phyloP scores from a whole-genome alignment of 1,140 invertebrate genomes.

The Neelides sp. region DNA sequence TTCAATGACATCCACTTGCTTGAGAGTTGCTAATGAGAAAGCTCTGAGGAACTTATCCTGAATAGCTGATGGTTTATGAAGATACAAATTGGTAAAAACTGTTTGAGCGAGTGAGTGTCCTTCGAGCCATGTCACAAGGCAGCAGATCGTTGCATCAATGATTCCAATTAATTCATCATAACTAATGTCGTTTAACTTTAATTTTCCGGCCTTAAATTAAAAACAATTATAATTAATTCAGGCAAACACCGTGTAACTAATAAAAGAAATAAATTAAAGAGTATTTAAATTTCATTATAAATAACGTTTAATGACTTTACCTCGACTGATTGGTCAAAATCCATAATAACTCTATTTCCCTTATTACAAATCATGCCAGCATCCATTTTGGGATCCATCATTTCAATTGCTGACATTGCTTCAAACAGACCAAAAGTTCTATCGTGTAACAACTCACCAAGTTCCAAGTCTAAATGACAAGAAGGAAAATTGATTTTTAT shows the following conservation, averaged over 20 bases:
- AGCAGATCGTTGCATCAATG: slow-evolving; percentile 82
- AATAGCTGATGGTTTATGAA: slow-evolving; percentile 79
- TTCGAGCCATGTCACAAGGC: slow-evolving; percentile 87
- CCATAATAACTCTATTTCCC: slow-evolving; percentile 67
- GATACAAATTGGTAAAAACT: slow-evolving; percentile 89
- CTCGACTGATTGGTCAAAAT: slow-evolving; percentile 70
- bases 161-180: slow-evolving; percentile 63
- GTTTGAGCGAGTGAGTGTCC: slow-evolving; percentile 93
- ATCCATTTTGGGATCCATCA: slow-evolving; percentile 99
- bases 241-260: background rate
- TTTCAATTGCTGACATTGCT: slow-evolving; percentile 98
- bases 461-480: slow-evolving; percentile 59
- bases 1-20: slow-evolving; percentile 79
- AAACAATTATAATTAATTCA: background rate
- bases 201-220: slow-evolving; percentile 48
- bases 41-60: slow-evolving; percentile 68
- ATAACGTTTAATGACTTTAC: slow-evolving; percentile 38
- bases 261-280: background rate
- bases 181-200: slow-evolving; percentile 66
- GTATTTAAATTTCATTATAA: background rate
- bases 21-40: slow-evolving; percentile 77
- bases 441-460: slow-evolving; percentile 82
- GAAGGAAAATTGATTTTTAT: slow-evolving; percentile 23
- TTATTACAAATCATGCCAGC: slow-evolving; percentile 93
- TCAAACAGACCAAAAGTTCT: slow-evolving; percentile 88